Evolutionary conservation across 2,797 vertebrate genomes (phyloP).

Genomic region (Aeoliscus strigatus): DNA sequence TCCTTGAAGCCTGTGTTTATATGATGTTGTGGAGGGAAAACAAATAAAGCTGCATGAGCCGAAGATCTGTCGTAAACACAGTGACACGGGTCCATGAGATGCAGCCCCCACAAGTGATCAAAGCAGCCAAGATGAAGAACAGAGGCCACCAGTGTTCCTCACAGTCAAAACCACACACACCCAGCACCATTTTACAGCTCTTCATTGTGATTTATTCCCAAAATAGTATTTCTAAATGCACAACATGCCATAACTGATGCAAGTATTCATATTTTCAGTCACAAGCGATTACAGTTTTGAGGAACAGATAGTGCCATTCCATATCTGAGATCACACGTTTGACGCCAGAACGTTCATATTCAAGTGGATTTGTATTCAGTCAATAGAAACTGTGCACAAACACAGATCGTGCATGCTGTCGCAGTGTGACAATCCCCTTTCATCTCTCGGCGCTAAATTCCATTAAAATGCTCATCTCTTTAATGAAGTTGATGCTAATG

Average conservation of each 20-base stretch:
- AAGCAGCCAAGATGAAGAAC: constrained; percentile 23
- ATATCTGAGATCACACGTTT: constrained; percentile 19
- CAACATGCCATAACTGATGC: constrained; percentile 21
- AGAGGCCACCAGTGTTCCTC: constrained; percentile 50
- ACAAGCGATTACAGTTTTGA: constrained; percentile 13
- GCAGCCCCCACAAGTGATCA: constrained; percentile 18
- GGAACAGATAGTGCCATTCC: constrained; percentile 5
- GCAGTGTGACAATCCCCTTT: constrained; percentile 23
- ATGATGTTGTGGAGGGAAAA: constrained; percentile 16
- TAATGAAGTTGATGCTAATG: constrained; percentile 38
- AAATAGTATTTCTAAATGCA: constrained; percentile 28
- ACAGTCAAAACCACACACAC: constrained; percentile 16
- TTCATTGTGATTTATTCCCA: constrained; percentile 27
- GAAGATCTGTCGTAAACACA: constrained; percentile 22
- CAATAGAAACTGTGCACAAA: constrained; percentile 17
- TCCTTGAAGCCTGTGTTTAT: constrained; percentile 22
- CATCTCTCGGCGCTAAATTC: constrained; percentile 39
- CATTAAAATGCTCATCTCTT: constrained; percentile 33
- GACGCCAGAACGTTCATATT: constrained; percentile 20
- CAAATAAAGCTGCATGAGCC: constrained; percentile 2
- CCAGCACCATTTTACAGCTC: constrained; percentile 7
- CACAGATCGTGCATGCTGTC: constrained; percentile 20
- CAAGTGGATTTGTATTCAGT: constrained; percentile 35
- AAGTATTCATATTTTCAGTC: constrained; percentile 35
- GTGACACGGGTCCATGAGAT: constrained; percentile 4